A percentile compares a stretch with the other conserved stretches of the same genome.
These are phyloP conservation scores for Lepetodrilus schrolli DNA, from an alignment of 2,888 invertebrate genomes.

Conservation along the genomic window DNA sequence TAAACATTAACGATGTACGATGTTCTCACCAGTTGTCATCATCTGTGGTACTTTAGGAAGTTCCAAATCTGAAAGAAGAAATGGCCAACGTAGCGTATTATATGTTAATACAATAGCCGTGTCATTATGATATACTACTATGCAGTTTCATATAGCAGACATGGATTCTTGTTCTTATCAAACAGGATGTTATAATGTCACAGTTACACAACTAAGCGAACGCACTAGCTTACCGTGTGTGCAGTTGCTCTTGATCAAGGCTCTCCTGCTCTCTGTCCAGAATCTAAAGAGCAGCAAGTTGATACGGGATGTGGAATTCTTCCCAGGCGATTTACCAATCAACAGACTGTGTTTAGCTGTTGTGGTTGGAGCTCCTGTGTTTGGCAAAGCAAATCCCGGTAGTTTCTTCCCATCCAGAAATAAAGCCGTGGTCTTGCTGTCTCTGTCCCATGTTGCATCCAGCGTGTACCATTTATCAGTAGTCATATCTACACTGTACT, in stretches of 20 bases:
- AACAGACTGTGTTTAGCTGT: constrained; percentile 40
- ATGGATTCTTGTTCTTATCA: too few species aligned
- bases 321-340: constrained; percentile 48
- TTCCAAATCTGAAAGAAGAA: too few species aligned
- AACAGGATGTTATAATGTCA: too few species aligned
- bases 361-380: constrained; percentile 40
- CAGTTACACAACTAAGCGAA: too few species aligned
- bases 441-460: constrained; percentile 30
- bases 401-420: constrained; percentile 16
- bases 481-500: not conserved
- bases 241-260: constrained; percentile 7
- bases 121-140: too few species aligned
- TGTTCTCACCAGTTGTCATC: too few species aligned
- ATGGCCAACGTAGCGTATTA: too few species aligned
- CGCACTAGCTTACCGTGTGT: not conserved
- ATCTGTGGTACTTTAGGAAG: too few species aligned
- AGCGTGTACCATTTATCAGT: constrained; percentile 29
- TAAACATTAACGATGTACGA: too few species aligned
- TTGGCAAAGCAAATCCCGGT: not conserved
- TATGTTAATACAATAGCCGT: too few species aligned
- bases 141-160: too few species aligned
- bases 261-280: constrained; percentile 20
- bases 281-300: constrained; percentile 37
- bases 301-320: constrained; percentile 43
- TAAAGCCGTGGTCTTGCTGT: not conserved